phyloP scores from a whole-genome alignment of 2,888 invertebrate species.

The Noctuana brunneofusca region DNA sequence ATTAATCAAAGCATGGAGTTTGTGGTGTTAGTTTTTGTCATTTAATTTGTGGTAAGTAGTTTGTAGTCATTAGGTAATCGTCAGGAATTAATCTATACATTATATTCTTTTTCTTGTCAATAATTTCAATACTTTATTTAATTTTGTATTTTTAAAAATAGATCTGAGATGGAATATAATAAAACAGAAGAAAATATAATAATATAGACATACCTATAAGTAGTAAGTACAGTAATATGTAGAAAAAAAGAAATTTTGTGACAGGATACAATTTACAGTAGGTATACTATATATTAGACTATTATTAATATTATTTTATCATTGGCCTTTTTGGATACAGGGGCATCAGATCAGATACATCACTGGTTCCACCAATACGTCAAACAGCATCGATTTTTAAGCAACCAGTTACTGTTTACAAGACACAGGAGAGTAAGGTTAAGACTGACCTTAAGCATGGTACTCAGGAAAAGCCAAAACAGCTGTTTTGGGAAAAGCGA shows the following conservation, averaged over 20 bases:
- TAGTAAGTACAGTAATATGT: too few species aligned
- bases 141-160: too few species aligned
- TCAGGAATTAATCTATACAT: neutral
- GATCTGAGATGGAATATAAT: too few species aligned
- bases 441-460: conserved; percentile 96
- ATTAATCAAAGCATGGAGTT: conserved; percentile 29
- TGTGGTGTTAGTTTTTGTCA: conserved; percentile 13
- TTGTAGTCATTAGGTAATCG: neutral
- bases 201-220: too few species aligned
- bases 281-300: too few species aligned
- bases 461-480: conserved; percentile 95
- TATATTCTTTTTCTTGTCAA: too few species aligned
- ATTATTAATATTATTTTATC: too few species aligned
- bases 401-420: conserved; percentile 98
- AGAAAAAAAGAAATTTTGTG: neutral
- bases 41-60: conserved; percentile 1
- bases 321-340: conserved; percentile 72
- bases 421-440: conserved; percentile 95
- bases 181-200: too few species aligned
- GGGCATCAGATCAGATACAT: conserved; percentile 92
- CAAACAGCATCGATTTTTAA: conserved; percentile 99
- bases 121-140: too few species aligned
- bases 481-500: conserved; percentile 93
- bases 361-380: conserved; percentile 95
- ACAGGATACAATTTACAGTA: neutral